Evolutionary conservation across 2,888 invertebrate species (phyloP), one percentile per base, ranked within the genome.

Genomic region (Lasioglossum malachurum): DNA sequence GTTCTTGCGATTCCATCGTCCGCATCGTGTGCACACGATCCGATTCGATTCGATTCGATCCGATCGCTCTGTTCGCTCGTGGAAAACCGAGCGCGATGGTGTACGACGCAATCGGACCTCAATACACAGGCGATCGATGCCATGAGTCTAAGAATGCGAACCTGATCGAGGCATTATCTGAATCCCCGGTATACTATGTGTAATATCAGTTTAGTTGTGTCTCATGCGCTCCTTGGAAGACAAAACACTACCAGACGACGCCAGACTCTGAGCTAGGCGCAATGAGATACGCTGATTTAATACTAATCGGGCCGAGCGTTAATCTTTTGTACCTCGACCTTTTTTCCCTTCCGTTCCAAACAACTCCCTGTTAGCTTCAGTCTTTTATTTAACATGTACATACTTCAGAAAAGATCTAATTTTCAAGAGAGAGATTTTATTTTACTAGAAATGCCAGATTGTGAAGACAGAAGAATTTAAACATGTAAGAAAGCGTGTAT

Each of bases 161-260:
- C 80, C 72, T 78, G 89, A 84, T 89, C 87, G 87, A 86, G 73
- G 80, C 71, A 80, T 67, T 84, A 89, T 89, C 83, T 38, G 83
- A 83, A 83, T 74, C 27, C 35, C 72, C 31, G 73, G 76, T 60
- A 73, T 38, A 38, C 72, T 79, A 80, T 79, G 78, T 80, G 81
- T 82, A 90, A 84, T 90, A 87, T 91, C 91, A 86, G 89, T 83
- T 38, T 84, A 80, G 90, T 91, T 90, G 83, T 88, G 91, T 91
- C 91, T 91, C 73, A 53, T 78, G 73, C 78, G 81, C 49, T 27
- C 73, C 75, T 79, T 86, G 86, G 35, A 31, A 90, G 90, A 91
- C 91, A 88, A 87, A 91, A 91, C 91, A 46, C 57, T 57, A 78
- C 69, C 71, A 79, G 80, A 41, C 86, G 86, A 80, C 83, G 78